These are phyloP conservation scores for Ploceus nigricollis DNA, from an alignment of 2,113 vertebrate species.

Conservation along the genomic window DNA sequence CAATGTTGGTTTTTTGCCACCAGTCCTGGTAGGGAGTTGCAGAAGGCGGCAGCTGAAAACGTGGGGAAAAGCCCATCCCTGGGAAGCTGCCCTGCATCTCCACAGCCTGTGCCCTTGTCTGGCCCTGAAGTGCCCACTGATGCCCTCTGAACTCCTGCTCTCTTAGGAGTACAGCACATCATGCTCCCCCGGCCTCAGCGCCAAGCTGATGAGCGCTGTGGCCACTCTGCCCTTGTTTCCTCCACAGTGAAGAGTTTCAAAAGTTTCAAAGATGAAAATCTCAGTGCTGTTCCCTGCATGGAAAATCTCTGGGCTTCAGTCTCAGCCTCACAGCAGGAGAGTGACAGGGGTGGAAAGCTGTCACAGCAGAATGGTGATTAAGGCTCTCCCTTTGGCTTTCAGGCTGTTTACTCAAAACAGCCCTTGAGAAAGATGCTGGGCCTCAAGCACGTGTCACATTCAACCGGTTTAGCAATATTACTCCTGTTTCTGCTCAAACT, in stretches of 20 bases:
- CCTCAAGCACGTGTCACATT: constrained; percentile 37
- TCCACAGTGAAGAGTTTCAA: neutral
- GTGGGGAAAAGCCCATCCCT: neutral
- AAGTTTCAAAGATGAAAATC: neutral
- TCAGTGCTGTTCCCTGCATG: neutral
- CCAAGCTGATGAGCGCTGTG: neutral
- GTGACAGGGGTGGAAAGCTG: constrained; percentile 27
- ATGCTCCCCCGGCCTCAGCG: neutral
- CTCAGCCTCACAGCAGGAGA: neutral
- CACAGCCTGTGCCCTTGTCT: neutral
- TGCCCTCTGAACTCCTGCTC: neutral
- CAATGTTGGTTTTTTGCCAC: fast-evolving
- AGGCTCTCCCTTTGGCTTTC: constrained; percentile 40
- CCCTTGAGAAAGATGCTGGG: constrained; percentile 47
- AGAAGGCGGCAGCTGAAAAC: neutral
- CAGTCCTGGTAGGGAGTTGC: neutral
- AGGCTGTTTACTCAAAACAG: constrained; percentile 42
- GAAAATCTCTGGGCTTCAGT: neutral
- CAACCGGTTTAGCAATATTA: constrained; percentile 46
- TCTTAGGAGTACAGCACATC: neutral
- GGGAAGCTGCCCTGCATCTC: neutral
- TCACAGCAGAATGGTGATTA: constrained; percentile 26
- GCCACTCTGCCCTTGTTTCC: neutral
- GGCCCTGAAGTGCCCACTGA: neutral
- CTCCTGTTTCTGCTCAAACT: constrained; percentile 17